Evolutionary conservation across 37 sponge, comb jelly and placozoan genomes (phyloP).

Genomic region (Aplysina aerophoba): DNA sequence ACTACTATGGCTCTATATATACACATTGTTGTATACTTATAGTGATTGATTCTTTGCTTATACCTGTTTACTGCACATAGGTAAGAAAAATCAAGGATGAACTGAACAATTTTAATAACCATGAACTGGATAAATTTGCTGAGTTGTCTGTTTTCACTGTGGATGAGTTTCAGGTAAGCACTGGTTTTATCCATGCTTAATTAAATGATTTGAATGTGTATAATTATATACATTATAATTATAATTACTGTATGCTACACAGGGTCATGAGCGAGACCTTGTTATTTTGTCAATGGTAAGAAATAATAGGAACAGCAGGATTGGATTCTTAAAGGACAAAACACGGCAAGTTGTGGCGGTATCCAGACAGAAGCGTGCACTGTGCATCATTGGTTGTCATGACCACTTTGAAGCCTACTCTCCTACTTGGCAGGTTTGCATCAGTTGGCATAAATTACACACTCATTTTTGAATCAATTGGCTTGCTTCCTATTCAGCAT

Average conservation of each 20-base stretch:
- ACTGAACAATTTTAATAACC: too few relatives aligned
- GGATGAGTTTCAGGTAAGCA: conserved; percentile 50
- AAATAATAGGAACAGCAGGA: conserved; percentile 13
- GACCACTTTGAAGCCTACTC: neutral
- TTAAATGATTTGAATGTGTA: neutral
- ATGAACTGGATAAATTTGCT: too few relatives aligned
- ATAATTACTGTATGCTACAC: neutral
- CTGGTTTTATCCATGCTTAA: neutral
- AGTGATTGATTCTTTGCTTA: too few relatives aligned
- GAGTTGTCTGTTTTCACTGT: conserved; percentile 28
- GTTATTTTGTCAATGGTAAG: neutral
- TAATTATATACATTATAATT: too few relatives aligned
- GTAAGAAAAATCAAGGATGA: too few relatives aligned
- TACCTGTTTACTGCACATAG: too few relatives aligned
- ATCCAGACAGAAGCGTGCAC: conserved; percentile 47
- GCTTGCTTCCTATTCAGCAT: too few relatives aligned
- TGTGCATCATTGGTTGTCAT: conserved; percentile 36
- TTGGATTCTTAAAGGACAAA: conserved; percentile 45
- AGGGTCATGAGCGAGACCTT: conserved; percentile 18
- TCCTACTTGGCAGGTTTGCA: conserved; percentile 9
- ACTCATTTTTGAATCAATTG: too few relatives aligned
- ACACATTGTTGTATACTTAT: too few relatives aligned
- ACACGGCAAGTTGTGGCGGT: conserved; percentile 40
- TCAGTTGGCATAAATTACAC: too few relatives aligned
- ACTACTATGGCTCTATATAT: too few relatives aligned